Evolutionary conservation across 2,888 invertebrate genomes (phyloP), one percentile per base, ranked within the genome.

Genomic region (Agriopis aurantiaria): DNA sequence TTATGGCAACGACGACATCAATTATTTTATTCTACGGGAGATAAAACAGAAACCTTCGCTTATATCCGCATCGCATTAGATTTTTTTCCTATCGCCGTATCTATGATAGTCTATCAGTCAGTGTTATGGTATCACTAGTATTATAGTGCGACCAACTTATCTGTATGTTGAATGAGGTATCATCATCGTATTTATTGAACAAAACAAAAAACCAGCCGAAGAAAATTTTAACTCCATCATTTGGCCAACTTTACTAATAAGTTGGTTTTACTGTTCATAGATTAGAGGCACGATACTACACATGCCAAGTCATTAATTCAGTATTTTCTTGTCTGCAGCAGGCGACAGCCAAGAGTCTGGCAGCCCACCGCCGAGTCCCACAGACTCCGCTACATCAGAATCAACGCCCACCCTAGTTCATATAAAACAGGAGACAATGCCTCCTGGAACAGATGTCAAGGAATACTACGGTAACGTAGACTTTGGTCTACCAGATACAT

Each of bases 331-430:
- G 85, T 87, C 80, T 74, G 82, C 92, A 93, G 93, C 92, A 86
- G 92, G 90, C 81, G 93, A 94, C 82, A 93, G 93, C 82, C 94
- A 93, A 83, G 93, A 91, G 80, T 92, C 93, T 82, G 92, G 91
- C 85, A 93, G 93, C 82, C 91, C 93, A 65, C 93, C 92, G 73
- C 90, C 91, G 75, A 94, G 94, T 81, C 93, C 94, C 46, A 87
- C 90, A 63, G 93, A 91, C 83, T 93, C 93, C 69, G 90, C 87
- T 67, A 85, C 91, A 72, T 94, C 94, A 75, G 93, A 94, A 82
- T 86, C 92, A 69, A 88, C 93, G 74, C 93, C 93, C 83, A 94
- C 93, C 87, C 83, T 94, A 86, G 94, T 94, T 73, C 92, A 92
- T 78, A 93, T 94, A 76, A 94, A 93, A 71, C 93, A 93, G 78